Conservation (phyloP, 2,888 invertebrate species). For the Agonopterix subpropinquella region DNA sequence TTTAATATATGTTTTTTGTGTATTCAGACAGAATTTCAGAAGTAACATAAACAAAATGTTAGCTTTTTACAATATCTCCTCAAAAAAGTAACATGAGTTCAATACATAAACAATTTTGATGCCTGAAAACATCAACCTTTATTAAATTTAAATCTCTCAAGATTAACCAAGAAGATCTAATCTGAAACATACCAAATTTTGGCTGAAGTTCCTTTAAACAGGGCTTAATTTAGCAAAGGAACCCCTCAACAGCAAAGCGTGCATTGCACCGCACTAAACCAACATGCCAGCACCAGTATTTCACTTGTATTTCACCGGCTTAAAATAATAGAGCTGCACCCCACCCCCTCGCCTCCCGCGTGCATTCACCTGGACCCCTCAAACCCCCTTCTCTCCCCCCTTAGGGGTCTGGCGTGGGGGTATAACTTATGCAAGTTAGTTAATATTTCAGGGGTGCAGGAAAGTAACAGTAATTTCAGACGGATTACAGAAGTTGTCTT, state of each 20-base stretch:
- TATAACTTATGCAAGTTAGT: constrained; percentile 67
- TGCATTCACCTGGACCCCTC: constrained; percentile 21
- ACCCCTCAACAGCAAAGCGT: constrained; percentile 6
- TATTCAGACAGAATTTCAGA: too few species aligned
- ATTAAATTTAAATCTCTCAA: too few species aligned
- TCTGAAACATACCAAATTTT: too few species aligned
- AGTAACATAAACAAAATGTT: too few species aligned
- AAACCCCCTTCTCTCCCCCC: constrained; percentile 9
- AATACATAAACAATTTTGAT: too few species aligned
- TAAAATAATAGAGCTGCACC: constrained; percentile 23
- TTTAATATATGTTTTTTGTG: too few species aligned
- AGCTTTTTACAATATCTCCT: too few species aligned
- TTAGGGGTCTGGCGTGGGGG: constrained; percentile 22
- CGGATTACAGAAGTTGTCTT: constrained; percentile 11
- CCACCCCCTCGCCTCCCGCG: constrained; percentile 7
- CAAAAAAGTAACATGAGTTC: too few species aligned
- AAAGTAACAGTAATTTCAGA: constrained; percentile 51
- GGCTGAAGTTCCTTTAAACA: too few species aligned
- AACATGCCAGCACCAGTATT: constrained; percentile 15
- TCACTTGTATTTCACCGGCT: constrained; percentile 11
- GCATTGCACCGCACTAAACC: constrained; percentile 25
- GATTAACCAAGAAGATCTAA: too few species aligned
- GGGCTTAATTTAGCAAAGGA: background rate
- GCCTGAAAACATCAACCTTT: too few species aligned
- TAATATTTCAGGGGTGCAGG: constrained; percentile 59